Evolutionary conservation across 2,888 invertebrate species (phyloP).

Genomic region (Netelia melanura): DNA sequence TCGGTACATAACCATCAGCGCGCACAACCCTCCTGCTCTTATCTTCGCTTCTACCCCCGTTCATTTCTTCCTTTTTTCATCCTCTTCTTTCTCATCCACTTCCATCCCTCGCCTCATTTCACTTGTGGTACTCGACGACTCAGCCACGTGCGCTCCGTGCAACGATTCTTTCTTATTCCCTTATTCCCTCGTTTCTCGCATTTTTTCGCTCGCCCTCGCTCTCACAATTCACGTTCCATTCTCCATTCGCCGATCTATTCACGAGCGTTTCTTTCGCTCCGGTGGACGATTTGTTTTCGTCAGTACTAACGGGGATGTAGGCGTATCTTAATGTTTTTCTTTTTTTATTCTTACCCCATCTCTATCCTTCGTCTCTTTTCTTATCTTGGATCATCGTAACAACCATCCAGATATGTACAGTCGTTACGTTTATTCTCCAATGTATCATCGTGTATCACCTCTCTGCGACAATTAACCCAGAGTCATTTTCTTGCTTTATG

Average conservation of each 20-base stretch:
- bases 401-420: conserved; percentile 22
- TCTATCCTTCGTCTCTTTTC: neutral
- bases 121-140: conserved; percentile 21
- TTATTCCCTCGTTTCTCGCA: conserved; percentile 9
- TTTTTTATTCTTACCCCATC: neutral
- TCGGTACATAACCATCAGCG: conserved; percentile 40
- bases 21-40: conserved; percentile 27
- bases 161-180: conserved; percentile 32
- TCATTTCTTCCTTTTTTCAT: conserved; percentile 45
- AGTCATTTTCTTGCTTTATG: neutral
- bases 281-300: conserved; percentile 51
- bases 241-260: conserved; percentile 53
- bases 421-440: conserved; percentile 11
- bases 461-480: neutral
- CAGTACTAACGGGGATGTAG: conserved; percentile 32
- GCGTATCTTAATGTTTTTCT: conserved; percentile 10
- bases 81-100: conserved; percentile 32
- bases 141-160: conserved; percentile 23
- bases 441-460: neutral
- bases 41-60: conserved; percentile 35
- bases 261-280: conserved; percentile 34
- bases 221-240: conserved; percentile 53
- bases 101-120: conserved; percentile 35
- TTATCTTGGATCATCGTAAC: neutral
- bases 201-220: neutral